These are phyloP conservation scores for Choristoneura rosaceana DNA, from an alignment of 2,888 invertebrate genomes.

Conservation along the genomic window DNA sequence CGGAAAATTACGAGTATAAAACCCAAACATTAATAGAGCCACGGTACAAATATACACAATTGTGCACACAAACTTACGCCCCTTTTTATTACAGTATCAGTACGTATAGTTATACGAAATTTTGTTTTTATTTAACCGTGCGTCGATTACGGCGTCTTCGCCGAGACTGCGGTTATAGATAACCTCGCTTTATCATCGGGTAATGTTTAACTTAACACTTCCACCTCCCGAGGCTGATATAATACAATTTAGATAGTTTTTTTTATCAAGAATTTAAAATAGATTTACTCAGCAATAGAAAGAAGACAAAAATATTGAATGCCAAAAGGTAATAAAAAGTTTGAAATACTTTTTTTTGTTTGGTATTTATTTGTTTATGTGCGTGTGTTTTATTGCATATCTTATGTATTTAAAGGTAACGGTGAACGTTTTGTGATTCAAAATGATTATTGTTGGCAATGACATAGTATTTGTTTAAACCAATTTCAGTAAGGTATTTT, in stretches of 20 bases:
- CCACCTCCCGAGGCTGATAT: conserved; percentile 18
- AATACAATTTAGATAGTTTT: neutral
- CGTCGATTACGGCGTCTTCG: conserved; percentile 43
- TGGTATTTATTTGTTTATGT: neutral
- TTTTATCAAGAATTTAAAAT: too few relatives aligned
- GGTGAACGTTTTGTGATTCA: neutral
- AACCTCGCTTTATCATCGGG: conserved; percentile 73
- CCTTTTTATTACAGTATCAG: neutral
- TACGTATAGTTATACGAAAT: neutral
- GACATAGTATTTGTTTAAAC: neutral
- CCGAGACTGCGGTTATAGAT: conserved; percentile 66
- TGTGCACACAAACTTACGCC: neutral
- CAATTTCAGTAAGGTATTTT: neutral
- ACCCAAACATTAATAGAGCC: too few relatives aligned
- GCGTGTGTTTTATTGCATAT: neutral
- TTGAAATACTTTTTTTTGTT: too few relatives aligned
- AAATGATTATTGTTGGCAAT: neutral
- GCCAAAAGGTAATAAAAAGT: neutral
- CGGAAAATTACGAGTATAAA: too few relatives aligned
- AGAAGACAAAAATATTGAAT: neutral
- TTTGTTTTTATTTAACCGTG: conserved; percentile 17
- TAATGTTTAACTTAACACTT: conserved; percentile 71
- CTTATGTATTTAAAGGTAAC: neutral
- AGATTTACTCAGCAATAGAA: too few relatives aligned
- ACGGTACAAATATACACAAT: neutral